phyloP scores from a whole-genome alignment of 2,888 invertebrate genomes.

The Stegophylla sp. region DNA sequence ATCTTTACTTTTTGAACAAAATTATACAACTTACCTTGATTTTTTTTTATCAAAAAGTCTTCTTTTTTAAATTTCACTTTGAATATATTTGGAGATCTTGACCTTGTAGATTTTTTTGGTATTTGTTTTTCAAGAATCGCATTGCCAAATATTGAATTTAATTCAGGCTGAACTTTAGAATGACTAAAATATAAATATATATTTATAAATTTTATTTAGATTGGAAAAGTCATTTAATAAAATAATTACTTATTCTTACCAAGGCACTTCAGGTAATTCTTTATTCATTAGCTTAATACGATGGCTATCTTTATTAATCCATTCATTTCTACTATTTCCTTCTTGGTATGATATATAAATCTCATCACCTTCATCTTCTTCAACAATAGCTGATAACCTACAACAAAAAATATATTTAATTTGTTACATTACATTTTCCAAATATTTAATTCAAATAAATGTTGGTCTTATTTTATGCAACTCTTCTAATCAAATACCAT shows the following conservation, averaged over 20 bases:
- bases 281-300: constrained; percentile 67
- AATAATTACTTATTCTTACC: too few species aligned
- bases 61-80: constrained; percentile 56
- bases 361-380: constrained; percentile 59
- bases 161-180: background rate
- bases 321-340: constrained; percentile 74
- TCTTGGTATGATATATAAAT: constrained; percentile 59
- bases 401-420: constrained; percentile 13
- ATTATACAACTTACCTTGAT: constrained; percentile 12
- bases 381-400: constrained; percentile 58
- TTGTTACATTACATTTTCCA: too few species aligned
- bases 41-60: constrained; percentile 44
- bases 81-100: constrained; percentile 26
- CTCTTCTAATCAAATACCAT: too few species aligned
- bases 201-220: background rate
- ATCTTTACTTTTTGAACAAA: too few species aligned
- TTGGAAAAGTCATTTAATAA: too few species aligned
- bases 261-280: background rate
- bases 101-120: constrained; percentile 24
- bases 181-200: constrained; percentile 15
- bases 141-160: background rate
- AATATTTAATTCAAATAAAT: background rate
- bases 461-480: too few species aligned
- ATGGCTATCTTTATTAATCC: constrained; percentile 87
- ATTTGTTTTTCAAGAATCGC: constrained; percentile 34